Base-by-base conservation (phyloP, 2,113 vertebrate genomes). In the Poicephalus meyeri region DNA sequence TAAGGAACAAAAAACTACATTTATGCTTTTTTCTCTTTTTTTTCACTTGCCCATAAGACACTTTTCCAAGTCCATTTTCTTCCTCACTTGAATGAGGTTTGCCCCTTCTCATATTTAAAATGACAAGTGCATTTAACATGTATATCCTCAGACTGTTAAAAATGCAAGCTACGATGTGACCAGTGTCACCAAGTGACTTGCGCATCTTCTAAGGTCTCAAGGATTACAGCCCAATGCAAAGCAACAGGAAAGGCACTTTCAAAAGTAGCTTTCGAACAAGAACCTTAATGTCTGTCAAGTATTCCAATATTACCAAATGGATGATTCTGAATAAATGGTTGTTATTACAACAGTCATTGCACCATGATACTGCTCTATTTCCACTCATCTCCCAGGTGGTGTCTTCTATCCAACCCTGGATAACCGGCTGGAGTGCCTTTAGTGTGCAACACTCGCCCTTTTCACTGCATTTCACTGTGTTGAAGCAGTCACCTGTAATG, bases 41-140 rank as follows among this genome's bases (percentile, higher is more conserved):
- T 86, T 64, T 61, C 1, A 28, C 33, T 88, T 76, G 16, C 8
- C 18, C 46, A 8, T 50, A 35, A 18, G 39, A 88, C 11, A 49
- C 17, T 70, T 71, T 61, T 81, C 47, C 37, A 76, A 72, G 44
- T 69, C 28, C 4, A 9, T 72, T 95, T 93, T 52, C 50, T 74
- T 70, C 21, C 46, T 60, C 20, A 2, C 23, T 46, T 89, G n/a
- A 13, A 16, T 61, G 23, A 16, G 17, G 3, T 46, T 84, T 73
- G 7, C 19, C 64, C 28, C 17, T 80, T 44, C 65, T 53, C 25
- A 2, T 44, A 7, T 85, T 85, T 82, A 49, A 87, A 50, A 72
- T 35, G 4, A 74, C 2, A 0, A 70, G 4, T 42, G 1, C 7
- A 1, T 79, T 76, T 79, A 76, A 69, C 19, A 41, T 28, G 2